Evolutionary conservation across 2,888 invertebrate genomes (phyloP).

Genomic region (Margaritifera margaritifera): DNA sequence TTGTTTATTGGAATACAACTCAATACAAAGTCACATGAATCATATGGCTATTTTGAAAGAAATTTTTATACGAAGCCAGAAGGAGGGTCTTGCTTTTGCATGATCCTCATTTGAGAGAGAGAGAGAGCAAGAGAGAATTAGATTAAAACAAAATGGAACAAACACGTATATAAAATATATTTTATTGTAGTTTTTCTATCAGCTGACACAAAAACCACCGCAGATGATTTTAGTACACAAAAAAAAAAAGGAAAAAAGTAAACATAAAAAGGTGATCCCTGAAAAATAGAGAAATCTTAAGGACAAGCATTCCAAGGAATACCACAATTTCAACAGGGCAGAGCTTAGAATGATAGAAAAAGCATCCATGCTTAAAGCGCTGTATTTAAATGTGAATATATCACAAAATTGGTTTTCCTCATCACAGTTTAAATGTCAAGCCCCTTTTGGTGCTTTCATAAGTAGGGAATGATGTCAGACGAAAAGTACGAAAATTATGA

Average conservation of each 20-base stretch:
- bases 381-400: conserved; percentile 2
- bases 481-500: neutral
- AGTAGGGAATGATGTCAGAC: conserved; percentile 30
- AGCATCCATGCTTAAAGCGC: neutral
- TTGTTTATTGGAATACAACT: too few relatives aligned
- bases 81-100: too few relatives aligned
- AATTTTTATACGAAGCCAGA: too few relatives aligned
- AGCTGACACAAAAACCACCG: conserved; percentile 26
- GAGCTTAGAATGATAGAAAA: too few relatives aligned
- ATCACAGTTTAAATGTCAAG: conserved; percentile 24
- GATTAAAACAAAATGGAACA: neutral
- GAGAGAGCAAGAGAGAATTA: too few relatives aligned
- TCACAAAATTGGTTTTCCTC: conserved; percentile 11
- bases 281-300: neutral
- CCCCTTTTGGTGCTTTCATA: conserved; percentile 12
- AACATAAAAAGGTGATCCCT: conserved; percentile 23
- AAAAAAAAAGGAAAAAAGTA: conserved; percentile 5
- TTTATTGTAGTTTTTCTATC: conserved; percentile 17
- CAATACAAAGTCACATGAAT: too few relatives aligned
- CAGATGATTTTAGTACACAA: conserved; percentile 6
- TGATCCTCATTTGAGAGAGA: too few relatives aligned
- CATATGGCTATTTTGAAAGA: too few relatives aligned
- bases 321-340: too few relatives aligned
- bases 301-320: neutral
- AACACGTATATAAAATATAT: conserved; percentile 1